Percentiles rank a stretch among this genome's conserved stretches.
Evolutionary conservation across 37 sponge, comb jelly and placozoan species (phyloP).

Genomic region (Diacarnus erythraeanus): DNA sequence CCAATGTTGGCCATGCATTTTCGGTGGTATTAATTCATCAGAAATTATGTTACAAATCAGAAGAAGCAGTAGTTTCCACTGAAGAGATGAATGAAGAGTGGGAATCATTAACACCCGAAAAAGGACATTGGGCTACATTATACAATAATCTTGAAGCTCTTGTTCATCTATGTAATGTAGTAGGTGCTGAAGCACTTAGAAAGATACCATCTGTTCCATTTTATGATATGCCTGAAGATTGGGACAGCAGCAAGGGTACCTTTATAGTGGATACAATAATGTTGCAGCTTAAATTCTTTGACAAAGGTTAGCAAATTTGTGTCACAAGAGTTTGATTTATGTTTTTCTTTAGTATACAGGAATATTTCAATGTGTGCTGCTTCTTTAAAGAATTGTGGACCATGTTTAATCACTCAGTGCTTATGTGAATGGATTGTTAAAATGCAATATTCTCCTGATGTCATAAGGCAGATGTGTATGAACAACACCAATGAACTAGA

Average conservation of each 20-base stretch:
- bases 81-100: conserved; percentile 38
- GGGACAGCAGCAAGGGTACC: not conserved
- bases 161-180: conserved; percentile 14
- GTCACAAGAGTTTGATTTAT: not conserved
- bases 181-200: conserved; percentile 14
- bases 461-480: conserved; percentile 6
- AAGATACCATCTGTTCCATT: conserved; percentile 34
- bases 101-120: conserved; percentile 56
- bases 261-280: not conserved
- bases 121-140: conserved; percentile 43
- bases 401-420: conserved; percentile 40
- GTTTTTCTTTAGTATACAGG: not conserved
- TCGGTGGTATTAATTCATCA: not conserved
- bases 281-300: not conserved
- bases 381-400: conserved; percentile 26
- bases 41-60: not conserved
- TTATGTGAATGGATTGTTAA: conserved; percentile 37
- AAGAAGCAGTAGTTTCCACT: not conserved
- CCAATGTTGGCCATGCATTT: conserved; percentile 13
- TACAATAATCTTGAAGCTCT: conserved; percentile 34
- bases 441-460: not conserved
- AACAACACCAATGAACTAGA: not conserved
- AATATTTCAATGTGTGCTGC: conserved; percentile 15
- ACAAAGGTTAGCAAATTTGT: not conserved
- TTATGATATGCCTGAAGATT: not conserved